These are phyloP conservation scores for Xiphophorus maculatus DNA, from an alignment of 2,113 vertebrate species.

Conservation along the genomic window DNA sequence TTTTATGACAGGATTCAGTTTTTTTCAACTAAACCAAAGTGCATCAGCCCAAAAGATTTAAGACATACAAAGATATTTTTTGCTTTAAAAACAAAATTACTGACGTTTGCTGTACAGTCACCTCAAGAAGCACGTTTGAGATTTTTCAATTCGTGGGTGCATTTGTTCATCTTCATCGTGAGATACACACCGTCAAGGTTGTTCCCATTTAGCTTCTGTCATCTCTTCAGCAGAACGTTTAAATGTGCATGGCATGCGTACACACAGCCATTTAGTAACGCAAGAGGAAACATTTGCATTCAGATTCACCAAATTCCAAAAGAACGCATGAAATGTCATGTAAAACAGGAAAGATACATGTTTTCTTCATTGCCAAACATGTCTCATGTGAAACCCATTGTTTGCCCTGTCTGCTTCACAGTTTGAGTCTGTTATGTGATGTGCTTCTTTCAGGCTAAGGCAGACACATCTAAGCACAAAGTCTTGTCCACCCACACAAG, in stretches of 20 bases:
- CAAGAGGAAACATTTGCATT: not conserved
- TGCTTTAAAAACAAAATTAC: too few relatives aligned
- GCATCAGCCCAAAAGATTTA: too few relatives aligned
- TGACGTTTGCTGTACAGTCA: too few relatives aligned
- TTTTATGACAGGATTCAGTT: too few relatives aligned
- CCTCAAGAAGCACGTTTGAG: too few relatives aligned
- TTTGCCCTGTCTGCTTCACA: conserved; percentile 18
- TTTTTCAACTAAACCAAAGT: too few relatives aligned
- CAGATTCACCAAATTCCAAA: not conserved
- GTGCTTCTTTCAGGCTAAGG: conserved; percentile 5
- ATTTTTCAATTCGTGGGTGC: too few relatives aligned
- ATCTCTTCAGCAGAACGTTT: not conserved
- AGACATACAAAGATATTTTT: too few relatives aligned
- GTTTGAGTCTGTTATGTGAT: conserved; percentile 14
- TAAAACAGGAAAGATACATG: not conserved
- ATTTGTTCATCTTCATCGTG: not conserved
- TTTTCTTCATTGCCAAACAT: not conserved
- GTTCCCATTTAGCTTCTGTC: not conserved
- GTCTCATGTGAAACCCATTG: not conserved
- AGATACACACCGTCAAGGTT: not conserved
- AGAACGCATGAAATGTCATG: not conserved
- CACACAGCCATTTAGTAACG: not conserved
- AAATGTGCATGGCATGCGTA: not conserved
- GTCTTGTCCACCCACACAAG: conserved; percentile 31
- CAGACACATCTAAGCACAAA: conserved; percentile 26